Evolutionary conservation across 2,888 invertebrate genomes (phyloP), one percentile per base, ranked within the genome.

Genomic region (Gandaritis pyraliata): DNA sequence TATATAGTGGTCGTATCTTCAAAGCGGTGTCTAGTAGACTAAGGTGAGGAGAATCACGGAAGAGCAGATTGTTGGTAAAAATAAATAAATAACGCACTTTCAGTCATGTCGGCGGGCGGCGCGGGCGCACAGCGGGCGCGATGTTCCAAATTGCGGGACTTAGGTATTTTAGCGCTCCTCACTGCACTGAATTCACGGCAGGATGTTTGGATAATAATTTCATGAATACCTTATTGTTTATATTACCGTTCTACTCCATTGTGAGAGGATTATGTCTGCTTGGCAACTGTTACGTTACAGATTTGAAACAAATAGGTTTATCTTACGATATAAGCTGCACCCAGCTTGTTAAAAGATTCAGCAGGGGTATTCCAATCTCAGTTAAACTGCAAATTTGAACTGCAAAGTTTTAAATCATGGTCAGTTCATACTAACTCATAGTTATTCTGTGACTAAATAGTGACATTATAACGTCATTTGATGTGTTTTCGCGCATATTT

Each of bases 51-150:
- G 78, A 79, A 72, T 73, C 78, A 79, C 75, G 78, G 80, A 81
- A 81, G n/a, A n/a, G 76, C 81, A 83, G 81, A 79, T 77, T 82
- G 81, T 79, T 76, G 81, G 76, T 85, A 81, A 83, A 82, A 88
- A 90, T 87, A 86, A 85, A 86, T 86, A 87, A 89, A 85, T 86
- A 87, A 90, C 91, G 88, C 87, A 91, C 90, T 88, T 88, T 86
- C 80, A 76, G 84, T 76, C 91, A 90, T 91, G 76, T 74, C 80
- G 84, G 72, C 78, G 80, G 72, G 75, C 75, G 72, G 82, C 83
- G 83, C 87, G 86, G 78, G 82, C 86, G 86, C 82, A 75, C 83
- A 74, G 79, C 75, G 76, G 73, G 71, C 81, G 84, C 79, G 82
- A 70, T 82, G 83, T 77, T 86, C 86, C 83, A 85, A 82, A 85